Conservation (phyloP, 2,888 invertebrate species). For the Hyposoter dolosus region DNA sequence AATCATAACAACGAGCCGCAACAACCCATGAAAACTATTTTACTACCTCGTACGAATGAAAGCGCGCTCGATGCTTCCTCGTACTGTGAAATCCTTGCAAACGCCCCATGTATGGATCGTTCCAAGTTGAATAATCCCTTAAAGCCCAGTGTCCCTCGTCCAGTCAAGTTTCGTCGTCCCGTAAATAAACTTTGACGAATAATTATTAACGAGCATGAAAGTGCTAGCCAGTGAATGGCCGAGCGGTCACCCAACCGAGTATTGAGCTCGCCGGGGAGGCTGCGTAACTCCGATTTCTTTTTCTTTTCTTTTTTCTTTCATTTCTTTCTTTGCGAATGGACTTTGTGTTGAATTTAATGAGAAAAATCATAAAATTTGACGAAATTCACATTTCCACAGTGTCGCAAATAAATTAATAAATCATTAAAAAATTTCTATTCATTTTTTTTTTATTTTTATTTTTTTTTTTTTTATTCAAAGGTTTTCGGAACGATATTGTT, state of each 20-base stretch:
- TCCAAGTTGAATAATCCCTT: background rate
- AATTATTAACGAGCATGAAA: background rate
- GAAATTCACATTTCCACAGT: no score
- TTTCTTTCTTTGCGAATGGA: no score
- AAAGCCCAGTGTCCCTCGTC: background rate
- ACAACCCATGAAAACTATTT: conserved; percentile 66
- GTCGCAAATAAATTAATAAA: background rate
- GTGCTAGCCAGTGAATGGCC: no score
- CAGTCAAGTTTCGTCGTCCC: no score
- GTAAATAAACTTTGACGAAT: background rate
- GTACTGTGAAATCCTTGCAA: conserved; percentile 35
- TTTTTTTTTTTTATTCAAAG: background rate
- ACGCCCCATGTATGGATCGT: background rate
- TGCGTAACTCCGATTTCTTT: no score
- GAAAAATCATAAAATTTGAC: background rate
- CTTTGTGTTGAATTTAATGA: no score
- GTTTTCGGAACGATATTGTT: no score
- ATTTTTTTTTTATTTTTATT: background rate
- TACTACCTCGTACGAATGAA: conserved; percentile 55
- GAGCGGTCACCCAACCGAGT: background rate
- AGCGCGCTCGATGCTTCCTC: conserved; percentile 28
- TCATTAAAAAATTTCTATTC: background rate
- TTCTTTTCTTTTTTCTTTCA: no score
- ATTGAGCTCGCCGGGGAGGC: background rate
- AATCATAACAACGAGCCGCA: conserved; percentile 35